These are phyloP conservation scores for Heterodera schachtii DNA, from an alignment of 1,140 invertebrate genomes.

Conservation along the genomic window DNA sequence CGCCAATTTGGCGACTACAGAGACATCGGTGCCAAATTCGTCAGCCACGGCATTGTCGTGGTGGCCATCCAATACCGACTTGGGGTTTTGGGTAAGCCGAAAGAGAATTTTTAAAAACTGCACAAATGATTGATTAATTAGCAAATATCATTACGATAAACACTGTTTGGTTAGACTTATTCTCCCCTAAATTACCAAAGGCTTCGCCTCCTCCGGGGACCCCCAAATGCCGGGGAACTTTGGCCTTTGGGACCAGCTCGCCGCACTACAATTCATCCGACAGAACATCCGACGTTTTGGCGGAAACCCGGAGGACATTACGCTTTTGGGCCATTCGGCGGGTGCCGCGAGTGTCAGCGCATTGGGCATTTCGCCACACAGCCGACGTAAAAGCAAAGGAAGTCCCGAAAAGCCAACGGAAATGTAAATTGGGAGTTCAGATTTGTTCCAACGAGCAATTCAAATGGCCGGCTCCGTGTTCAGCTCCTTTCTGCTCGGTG, in stretches of 20 bases:
- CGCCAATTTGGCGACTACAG: conserved; percentile 20
- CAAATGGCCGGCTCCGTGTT: conserved; percentile 29
- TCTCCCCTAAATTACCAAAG: too few species aligned
- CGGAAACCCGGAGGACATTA: conserved; percentile 25
- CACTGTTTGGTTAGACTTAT: too few species aligned
- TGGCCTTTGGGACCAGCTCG: conserved; percentile 26
- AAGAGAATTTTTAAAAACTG: neutral
- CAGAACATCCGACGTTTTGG: conserved; percentile 23
- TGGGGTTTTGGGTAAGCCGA: conserved; percentile 39
- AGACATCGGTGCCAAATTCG: conserved; percentile 47
- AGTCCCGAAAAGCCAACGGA: neutral
- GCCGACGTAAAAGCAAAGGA: conserved; percentile 4
- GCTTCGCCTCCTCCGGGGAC: conserved; percentile 26
- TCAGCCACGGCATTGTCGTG: conserved; percentile 46
- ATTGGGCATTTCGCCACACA: conserved; percentile 21
- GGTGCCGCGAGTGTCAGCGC: conserved; percentile 21
- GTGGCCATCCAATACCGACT: conserved; percentile 51
- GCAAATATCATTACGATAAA: too few species aligned
- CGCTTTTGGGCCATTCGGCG: conserved; percentile 14
- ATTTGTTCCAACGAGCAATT: conserved; percentile 27
- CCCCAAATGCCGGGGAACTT: conserved; percentile 19
- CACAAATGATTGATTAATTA: too few species aligned
- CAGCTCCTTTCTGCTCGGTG: conserved; percentile 9
- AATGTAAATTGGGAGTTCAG: neutral
- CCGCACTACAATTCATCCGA: conserved; percentile 16